Evolutionary conservation across 2,888 invertebrate genomes (phyloP).

Genomic region (Thymelicus acteon): DNA sequence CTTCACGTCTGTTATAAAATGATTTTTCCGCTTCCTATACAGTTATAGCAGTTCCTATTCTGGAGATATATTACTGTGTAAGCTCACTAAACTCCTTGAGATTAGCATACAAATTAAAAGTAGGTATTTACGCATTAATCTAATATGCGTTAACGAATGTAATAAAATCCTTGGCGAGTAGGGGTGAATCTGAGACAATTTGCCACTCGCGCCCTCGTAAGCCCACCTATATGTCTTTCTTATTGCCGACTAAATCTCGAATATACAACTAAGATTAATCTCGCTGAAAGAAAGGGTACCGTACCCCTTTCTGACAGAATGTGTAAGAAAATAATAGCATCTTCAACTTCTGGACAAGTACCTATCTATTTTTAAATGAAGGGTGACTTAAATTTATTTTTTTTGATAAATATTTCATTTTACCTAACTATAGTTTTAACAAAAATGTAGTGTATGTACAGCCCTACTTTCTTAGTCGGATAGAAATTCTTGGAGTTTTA

Average conservation of each 20-base stretch:
- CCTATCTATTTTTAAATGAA: too few species aligned
- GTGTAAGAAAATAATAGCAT: constrained; percentile 12
- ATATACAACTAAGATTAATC: constrained; percentile 84
- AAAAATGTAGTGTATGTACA: too few species aligned
- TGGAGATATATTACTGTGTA: not conserved
- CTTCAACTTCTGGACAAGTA: not conserved
- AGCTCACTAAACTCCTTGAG: constrained; percentile 51
- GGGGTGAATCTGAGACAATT: constrained; percentile 82
- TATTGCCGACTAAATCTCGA: constrained; percentile 83
- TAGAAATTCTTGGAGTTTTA: too few species aligned
- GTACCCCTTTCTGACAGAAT: constrained; percentile 60
- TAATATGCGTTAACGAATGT: constrained; percentile 82
- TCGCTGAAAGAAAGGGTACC: constrained; percentile 80
- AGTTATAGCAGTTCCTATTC: not conserved
- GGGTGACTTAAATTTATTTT: too few species aligned
- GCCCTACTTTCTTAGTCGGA: too few species aligned
- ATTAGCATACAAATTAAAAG: constrained; percentile 73
- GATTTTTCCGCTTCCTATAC: too few species aligned
- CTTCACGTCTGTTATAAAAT: too few species aligned
- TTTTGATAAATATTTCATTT: too few species aligned
- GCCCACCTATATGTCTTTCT: constrained; percentile 84
- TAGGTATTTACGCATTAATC: constrained; percentile 71
- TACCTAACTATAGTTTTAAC: too few species aligned
- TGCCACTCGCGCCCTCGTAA: constrained; percentile 75
- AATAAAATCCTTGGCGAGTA: constrained; percentile 75